Conservation (phyloP, 2,888 invertebrate species). For the Pollenia griseotomentosa region DNA sequence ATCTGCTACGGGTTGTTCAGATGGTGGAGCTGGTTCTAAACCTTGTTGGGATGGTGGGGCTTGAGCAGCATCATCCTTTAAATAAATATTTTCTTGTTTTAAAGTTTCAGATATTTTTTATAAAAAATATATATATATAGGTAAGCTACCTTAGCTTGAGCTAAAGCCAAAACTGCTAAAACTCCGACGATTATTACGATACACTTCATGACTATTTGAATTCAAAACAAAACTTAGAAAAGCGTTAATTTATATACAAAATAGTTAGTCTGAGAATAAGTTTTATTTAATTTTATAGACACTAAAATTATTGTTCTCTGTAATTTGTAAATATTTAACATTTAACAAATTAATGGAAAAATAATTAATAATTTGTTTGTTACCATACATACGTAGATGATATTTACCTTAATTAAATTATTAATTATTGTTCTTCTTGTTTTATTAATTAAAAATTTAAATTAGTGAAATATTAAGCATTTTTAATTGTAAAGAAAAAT, state of each 20-base stretch:
- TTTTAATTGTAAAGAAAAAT: too few species aligned
- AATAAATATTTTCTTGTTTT: not conserved
- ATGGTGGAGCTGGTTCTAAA: not conserved
- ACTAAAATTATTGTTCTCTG: not conserved
- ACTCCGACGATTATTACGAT: constrained; percentile 43
- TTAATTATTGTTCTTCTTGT: too few species aligned
- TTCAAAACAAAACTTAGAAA: not conserved
- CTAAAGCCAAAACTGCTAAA: constrained; percentile 48
- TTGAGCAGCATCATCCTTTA: constrained; percentile 19
- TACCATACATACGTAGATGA: too few species aligned
- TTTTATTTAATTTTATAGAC: not conserved
- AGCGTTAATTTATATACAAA: constrained; percentile 14
- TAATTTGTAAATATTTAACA: constrained; percentile 5
- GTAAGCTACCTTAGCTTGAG: constrained; percentile 39
- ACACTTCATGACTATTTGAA: constrained; percentile 46
- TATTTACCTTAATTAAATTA: too few species aligned
- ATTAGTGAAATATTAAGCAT: too few species aligned
- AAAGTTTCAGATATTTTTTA: not conserved
- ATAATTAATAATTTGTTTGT: too few species aligned
- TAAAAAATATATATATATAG: not conserved
- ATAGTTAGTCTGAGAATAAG: not conserved
- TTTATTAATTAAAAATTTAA: too few species aligned
- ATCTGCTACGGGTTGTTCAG: constrained; percentile 11
- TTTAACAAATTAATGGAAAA: not conserved
- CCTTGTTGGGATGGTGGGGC: not conserved